phyloP scores from a whole-genome alignment of 2,888 invertebrate species.

The Agrochola lychnidis region DNA sequence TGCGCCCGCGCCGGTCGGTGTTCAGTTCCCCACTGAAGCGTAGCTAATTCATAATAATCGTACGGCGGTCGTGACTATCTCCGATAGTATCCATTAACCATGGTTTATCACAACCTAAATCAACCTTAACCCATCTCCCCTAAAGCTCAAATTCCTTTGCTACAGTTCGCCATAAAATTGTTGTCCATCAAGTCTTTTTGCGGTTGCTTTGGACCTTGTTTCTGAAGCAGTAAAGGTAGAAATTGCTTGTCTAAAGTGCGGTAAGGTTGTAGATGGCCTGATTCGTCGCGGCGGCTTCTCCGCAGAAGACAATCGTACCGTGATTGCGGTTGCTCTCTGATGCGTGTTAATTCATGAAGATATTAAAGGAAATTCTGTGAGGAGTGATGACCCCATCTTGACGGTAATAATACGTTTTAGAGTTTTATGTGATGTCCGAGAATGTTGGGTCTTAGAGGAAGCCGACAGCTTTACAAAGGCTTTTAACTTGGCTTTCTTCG shows the following conservation, averaged over 20 bases:
- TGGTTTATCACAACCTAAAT: constrained; percentile 30
- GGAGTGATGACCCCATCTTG: constrained; percentile 63
- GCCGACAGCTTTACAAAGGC: not conserved
- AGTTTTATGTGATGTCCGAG: constrained; percentile 41
- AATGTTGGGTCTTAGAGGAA: constrained; percentile 14
- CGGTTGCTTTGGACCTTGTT: constrained; percentile 30
- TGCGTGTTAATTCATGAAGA: constrained; percentile 73
- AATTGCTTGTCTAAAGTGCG: constrained; percentile 29
- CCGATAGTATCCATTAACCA: constrained; percentile 64
- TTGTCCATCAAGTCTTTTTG: constrained; percentile 32
- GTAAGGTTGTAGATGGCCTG: constrained; percentile 59
- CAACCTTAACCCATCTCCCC: constrained; percentile 2
- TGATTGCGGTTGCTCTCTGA: constrained; percentile 77
- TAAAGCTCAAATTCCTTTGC: constrained; percentile 49
- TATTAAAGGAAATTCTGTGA: constrained; percentile 67
- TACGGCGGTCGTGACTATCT: constrained; percentile 74
- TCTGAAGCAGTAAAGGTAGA: constrained; percentile 15
- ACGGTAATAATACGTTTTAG: constrained; percentile 45
- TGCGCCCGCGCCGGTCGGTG: constrained; percentile 54
- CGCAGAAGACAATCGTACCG: constrained; percentile 74
- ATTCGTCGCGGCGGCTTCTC: constrained; percentile 75
- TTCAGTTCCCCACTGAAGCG: constrained; percentile 71
- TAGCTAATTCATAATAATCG: constrained; percentile 84
- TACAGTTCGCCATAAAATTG: constrained; percentile 30
- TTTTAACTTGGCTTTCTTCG: not conserved